Evolutionary conservation across 1,140 invertebrate species (phyloP).

Genomic region (Steinernema khuongi): DNA sequence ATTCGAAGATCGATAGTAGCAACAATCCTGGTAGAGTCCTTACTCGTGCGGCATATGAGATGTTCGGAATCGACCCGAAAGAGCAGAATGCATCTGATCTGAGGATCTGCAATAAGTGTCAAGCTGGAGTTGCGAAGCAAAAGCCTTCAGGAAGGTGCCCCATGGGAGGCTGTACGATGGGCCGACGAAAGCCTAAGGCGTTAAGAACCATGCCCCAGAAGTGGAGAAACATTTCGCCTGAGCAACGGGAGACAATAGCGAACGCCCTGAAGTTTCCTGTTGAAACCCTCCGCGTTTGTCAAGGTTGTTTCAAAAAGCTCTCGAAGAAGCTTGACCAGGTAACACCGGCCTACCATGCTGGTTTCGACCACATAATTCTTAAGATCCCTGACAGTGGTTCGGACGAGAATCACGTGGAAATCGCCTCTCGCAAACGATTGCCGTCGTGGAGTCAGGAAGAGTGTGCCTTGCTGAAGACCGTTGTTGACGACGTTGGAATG

Average conservation of each 20-base stretch:
- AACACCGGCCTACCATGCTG: too few relatives aligned
- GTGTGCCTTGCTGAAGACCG: neutral
- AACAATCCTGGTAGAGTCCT: conserved; percentile 19
- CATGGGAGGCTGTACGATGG: neutral
- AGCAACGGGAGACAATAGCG: neutral
- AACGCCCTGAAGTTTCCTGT: conserved; percentile 2
- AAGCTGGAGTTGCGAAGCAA: conserved; percentile 6
- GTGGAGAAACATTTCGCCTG: neutral
- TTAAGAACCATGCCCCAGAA: conserved; percentile 7
- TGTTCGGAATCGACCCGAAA: conserved; percentile 18
- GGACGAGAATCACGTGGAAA: neutral
- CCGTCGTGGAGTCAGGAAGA: neutral
- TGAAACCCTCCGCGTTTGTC: neutral
- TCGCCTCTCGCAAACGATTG: neutral
- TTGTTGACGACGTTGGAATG: neutral
- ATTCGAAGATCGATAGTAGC: conserved; percentile 18
- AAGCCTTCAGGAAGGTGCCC: conserved; percentile 16
- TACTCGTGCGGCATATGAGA: conserved; percentile 16
- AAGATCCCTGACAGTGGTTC: neutral
- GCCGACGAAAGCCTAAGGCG: neutral
- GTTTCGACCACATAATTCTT: too few relatives aligned
- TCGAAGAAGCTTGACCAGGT: conserved; percentile 3
- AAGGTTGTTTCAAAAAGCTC: neutral
- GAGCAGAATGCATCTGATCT: conserved; percentile 7
- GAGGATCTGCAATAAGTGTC: conserved; percentile 18